A percentile compares a stretch with the other conserved stretches of the same genome.
These are phyloP conservation scores for Pangasius djambal DNA, from an alignment of 2,797 vertebrate genomes.

Conservation along the genomic window DNA sequence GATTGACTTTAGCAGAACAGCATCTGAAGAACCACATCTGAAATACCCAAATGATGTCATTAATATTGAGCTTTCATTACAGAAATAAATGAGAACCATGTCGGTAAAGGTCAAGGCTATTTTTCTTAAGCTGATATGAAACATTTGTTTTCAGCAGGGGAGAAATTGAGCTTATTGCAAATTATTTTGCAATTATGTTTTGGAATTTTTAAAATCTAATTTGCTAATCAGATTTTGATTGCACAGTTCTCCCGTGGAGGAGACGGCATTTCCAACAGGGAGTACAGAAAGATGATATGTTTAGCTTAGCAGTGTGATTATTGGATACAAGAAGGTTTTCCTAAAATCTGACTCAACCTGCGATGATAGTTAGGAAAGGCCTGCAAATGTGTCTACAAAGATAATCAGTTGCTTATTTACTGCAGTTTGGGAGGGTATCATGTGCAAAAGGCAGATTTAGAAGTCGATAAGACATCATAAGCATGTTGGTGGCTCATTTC, in stretches of 20 bases:
- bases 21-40: neutral
- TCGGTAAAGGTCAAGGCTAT: slow-evolving; percentile 31
- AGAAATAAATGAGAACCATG: slow-evolving; percentile 41
- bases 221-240: slow-evolving; percentile 49
- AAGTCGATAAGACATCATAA: neutral
- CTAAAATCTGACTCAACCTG: neutral
- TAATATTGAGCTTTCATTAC: slow-evolving; percentile 40
- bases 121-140: slow-evolving; percentile 38
- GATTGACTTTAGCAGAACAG: slow-evolving; percentile 6
- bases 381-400: neutral
- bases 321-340: neutral
- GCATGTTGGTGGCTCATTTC: too few species aligned
- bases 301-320: slow-evolving; percentile 27
- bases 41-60: slow-evolving; percentile 4
- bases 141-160: slow-evolving; percentile 46
- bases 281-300: slow-evolving; percentile 22
- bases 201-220: slow-evolving; percentile 50
- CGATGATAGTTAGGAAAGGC: neutral
- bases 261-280: slow-evolving; percentile 19
- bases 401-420: neutral
- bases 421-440: neutral
- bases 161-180: slow-evolving; percentile 44
- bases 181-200: slow-evolving; percentile 58
- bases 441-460: neutral
- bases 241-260: slow-evolving; percentile 20